Evolutionary conservation across 2,888 invertebrate genomes (phyloP), one percentile per base, ranked within the genome.

Genomic region (Allacma fusca): DNA sequence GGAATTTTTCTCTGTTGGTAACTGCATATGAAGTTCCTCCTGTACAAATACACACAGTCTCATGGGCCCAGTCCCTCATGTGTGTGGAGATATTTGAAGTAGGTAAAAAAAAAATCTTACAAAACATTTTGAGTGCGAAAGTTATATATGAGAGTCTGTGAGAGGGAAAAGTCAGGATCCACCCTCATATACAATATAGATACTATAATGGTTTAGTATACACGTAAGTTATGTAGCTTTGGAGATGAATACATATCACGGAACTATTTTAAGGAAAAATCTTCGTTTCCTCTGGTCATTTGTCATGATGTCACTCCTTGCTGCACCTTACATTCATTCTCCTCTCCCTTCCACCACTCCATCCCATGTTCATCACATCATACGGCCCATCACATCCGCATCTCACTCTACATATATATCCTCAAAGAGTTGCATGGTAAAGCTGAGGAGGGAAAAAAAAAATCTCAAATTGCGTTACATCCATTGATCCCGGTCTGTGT

Each of bases 271-370:
- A 19, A 68, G 16, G 23, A 23, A 23, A 70, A 44, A 59, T 24
- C 24, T 62, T 26, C 9, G 21, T 2, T 62, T 26, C 24, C 7
- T 62, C 24, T 24, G 74, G 76, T 64, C 70, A 77, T 77, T 77
- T 77, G 76, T 77, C 76, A 70, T 77, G 43, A 40, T 71, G 76
- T 77, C 76, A 77, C 43, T 71, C 34, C 24, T 59, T 19, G 34
- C 43, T 64, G 26, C 68, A 68, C 65, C 59, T 70, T 21, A 59
- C 69, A 70, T 57, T 71, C 69, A 40, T 71, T 64, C 71, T 74
- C 43, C 40, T 16, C 43, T 64, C 65, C 43, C 21, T 34, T 57
- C 59, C 7, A 9, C 50, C 34, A 43, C 57, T 29, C 34, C n/a
- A 65, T 44, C 40, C 65, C 43, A 64, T 67, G 50, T 65, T 75